Conservation (phyloP, 2,797 vertebrate genomes). For the Gymnopithys bicolor region DNA sequence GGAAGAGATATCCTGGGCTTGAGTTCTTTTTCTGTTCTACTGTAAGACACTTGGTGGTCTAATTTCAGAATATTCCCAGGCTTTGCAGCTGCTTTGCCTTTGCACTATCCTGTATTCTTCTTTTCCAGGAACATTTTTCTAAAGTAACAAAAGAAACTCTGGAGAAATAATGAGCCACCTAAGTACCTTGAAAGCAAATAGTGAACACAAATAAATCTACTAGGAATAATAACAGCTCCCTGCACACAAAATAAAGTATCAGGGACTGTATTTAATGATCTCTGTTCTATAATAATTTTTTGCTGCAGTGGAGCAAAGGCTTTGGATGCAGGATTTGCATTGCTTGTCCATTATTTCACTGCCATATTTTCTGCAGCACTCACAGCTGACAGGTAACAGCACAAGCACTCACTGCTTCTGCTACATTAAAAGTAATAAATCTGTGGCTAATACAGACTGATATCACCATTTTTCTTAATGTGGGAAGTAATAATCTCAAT, state of each 20-base stretch:
- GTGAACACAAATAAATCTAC: slow-evolving; percentile 32
- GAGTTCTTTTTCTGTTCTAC: neutral
- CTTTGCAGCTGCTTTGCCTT: neutral
- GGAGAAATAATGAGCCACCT: slow-evolving; percentile 8
- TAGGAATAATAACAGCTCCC: slow-evolving; percentile 33
- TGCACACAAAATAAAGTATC: neutral
- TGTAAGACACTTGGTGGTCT: neutral
- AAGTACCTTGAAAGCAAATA: slow-evolving; percentile 32
- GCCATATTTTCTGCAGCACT: slow-evolving; percentile 29
- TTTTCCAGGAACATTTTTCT: neutral
- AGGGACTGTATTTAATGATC: neutral
- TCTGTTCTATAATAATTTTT: slow-evolving; percentile 16
- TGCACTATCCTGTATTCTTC: neutral
- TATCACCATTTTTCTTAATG: slow-evolving; percentile 27
- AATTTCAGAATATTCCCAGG: neutral
- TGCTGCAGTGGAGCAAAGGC: neutral
- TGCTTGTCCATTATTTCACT: slow-evolving; percentile 25
- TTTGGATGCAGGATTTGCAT: neutral
- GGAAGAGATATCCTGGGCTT: neutral
- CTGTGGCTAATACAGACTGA: neutral
- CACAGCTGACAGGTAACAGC: neutral
- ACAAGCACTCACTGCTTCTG: neutral
- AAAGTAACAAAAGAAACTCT: slow-evolving; percentile 21
- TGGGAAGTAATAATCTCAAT: neutral
- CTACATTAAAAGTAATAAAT: slow-evolving; percentile 9